phyloP scores from a whole-genome alignment of 53 echinoderm and acorn worm species.

The Astropecten irregularis region DNA sequence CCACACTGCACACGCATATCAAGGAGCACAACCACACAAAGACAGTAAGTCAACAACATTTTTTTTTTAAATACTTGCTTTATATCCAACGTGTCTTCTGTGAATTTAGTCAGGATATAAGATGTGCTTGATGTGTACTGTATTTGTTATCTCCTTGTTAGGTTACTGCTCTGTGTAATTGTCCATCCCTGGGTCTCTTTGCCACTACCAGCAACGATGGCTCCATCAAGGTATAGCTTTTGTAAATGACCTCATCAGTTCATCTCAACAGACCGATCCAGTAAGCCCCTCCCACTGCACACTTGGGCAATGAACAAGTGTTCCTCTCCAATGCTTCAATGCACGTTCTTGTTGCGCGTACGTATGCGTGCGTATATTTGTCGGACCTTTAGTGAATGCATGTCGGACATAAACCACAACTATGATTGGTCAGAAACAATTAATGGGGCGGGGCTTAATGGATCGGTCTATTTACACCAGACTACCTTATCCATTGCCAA shows the following conservation, averaged over 20 bases:
- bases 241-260: neutral
- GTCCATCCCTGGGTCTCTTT: slow-evolving; percentile 79
- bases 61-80: neutral
- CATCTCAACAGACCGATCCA: no score
- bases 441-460: no score
- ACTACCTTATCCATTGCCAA: no score
- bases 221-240: slow-evolving; percentile 78
- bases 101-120: neutral
- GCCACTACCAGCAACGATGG: slow-evolving; percentile 93
- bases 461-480: no score
- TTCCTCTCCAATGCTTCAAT: no score
- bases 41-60: slow-evolving; percentile 56
- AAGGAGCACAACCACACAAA: slow-evolving; percentile 86
- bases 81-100: no score
- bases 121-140: neutral
- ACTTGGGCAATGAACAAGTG: no score
- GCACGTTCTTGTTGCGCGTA: neutral
- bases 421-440: no score
- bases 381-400: no score
- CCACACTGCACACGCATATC: slow-evolving; percentile 61
- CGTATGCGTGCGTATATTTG: no score
- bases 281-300: no score
- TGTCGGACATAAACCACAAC: no score
- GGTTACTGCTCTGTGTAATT: slow-evolving; percentile 89
- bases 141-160: slow-evolving; percentile 11